Evolutionary conservation across 2,888 invertebrate genomes (phyloP).

Genomic region (Mantis religiosa): DNA sequence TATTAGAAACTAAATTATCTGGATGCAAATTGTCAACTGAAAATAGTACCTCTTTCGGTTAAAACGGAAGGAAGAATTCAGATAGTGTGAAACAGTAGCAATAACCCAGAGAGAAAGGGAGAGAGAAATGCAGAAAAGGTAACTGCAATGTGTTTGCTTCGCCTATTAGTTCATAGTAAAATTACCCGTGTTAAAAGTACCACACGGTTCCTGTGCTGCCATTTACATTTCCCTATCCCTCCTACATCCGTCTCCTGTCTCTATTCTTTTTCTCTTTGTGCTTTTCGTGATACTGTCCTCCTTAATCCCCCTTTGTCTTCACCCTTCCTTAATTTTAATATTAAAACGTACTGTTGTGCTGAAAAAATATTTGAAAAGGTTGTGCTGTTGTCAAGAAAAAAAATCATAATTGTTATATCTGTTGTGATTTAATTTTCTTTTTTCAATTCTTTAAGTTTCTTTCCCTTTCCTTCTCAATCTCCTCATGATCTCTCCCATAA

Average conservation of each 20-base stretch:
- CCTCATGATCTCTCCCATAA: no score
- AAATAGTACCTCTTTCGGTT: no score
- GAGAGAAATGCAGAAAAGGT: no score
- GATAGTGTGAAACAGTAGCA: no score
- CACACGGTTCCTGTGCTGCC: neutral
- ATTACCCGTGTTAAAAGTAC: constrained; percentile 8
- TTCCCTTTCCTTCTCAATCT: neutral
- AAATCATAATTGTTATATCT: constrained; percentile 46
- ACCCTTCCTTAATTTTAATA: constrained; percentile 32
- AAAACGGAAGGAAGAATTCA: no score
- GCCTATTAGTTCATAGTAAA: neutral
- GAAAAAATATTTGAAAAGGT: constrained; percentile 44
- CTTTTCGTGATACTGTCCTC: neutral
- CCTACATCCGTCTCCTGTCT: neutral
- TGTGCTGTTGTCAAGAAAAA: constrained; percentile 48
- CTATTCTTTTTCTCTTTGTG: neutral
- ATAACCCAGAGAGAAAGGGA: no score
- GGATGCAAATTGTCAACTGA: no score
- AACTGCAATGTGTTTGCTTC: constrained; percentile 4
- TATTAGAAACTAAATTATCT: no score
- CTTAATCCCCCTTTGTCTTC: constrained; percentile 9
- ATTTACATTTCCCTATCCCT: neutral
- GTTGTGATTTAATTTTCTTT: constrained; percentile 48
- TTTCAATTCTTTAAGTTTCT: constrained; percentile 18
- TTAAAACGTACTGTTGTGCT: constrained; percentile 32